Conservation (phyloP, 2,113 vertebrate species). For the Petroica traversi region DNA sequence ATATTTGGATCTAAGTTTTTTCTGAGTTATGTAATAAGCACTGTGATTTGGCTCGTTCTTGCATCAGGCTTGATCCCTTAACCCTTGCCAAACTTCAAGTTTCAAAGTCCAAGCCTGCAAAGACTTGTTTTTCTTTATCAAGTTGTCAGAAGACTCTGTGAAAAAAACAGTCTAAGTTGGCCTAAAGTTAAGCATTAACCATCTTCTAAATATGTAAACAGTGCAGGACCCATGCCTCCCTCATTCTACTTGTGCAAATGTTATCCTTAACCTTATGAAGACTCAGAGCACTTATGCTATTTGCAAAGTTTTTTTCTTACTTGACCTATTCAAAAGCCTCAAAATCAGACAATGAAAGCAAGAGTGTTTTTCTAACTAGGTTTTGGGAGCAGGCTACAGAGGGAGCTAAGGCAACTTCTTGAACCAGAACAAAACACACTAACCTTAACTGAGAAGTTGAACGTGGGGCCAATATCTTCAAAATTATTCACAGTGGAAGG, state of each 20-base stretch:
- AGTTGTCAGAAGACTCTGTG: background rate
- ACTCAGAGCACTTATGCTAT: background rate
- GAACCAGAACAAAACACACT: background rate
- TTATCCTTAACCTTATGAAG: background rate
- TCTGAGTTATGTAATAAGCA: background rate
- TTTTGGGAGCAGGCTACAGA: background rate
- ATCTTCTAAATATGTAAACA: background rate
- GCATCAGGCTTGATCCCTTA: background rate
- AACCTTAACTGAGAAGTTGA: conserved; percentile 88
- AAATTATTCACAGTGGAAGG: conserved; percentile 74
- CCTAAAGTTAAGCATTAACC: conserved; percentile 19
- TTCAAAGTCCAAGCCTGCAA: background rate
- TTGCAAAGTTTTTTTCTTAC: background rate
- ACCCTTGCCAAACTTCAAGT: background rate
- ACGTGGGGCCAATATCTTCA: conserved; percentile 88
- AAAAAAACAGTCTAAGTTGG: background rate
- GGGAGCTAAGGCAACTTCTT: background rate
- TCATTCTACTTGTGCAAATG: background rate
- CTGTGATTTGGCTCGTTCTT: background rate
- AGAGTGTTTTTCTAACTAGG: background rate
- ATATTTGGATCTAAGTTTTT: background rate
- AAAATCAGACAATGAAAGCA: background rate
- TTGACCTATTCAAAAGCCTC: background rate
- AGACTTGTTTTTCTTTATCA: background rate
- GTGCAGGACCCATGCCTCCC: background rate